Evolutionary conservation across 1,140 invertebrate species (phyloP), one percentile per base, ranked within the genome.

Genomic region (Schlechtendalia chinensis): DNA sequence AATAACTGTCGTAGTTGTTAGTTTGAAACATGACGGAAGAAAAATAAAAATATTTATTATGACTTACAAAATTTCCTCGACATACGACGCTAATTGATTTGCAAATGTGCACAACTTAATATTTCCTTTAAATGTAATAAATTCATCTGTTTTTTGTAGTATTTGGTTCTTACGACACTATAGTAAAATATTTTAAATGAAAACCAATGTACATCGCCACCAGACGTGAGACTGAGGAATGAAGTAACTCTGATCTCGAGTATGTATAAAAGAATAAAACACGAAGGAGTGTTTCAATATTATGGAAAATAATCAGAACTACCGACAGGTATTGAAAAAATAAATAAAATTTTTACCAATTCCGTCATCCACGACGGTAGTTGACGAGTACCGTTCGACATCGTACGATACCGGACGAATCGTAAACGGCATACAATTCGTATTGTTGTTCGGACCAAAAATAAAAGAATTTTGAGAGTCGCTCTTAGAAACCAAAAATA

Each of bases 31-130:
- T 11, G 50, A 54, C 27, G 45, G n/a, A n/a, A 56, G 5, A 14
- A 10, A 14, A 17, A 1, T 29, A 56, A n/a, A n/a, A n/a, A 58
- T 56, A n/a, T 4, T 17, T 1, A 22, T 12, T 11, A 22, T 3
- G 12, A 77, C 72, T 77, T 59, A 77, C 72, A 77, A 45, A 59
- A 77, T 77, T 27, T 77, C 72, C 6, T 39, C 72, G 1, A 29
- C 24, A 47, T 45, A 77, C 0, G 72, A 39, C 6, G 72, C 54
- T 22, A 77, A 45, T 8, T 11, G 1, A 77, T 22, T 77, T 10
- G n/a, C n/a, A 39, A 24, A 59, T 27, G 12, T 17, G 3, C 54
- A 59, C 1, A 16, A 39, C n/a, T 39, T 27, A 59, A 77, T 59
- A 16, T 45, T 5, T 39, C 72, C 72, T 16, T 77, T 11, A 59